These are phyloP conservation scores for Artibeus lituratus DNA, from an alignment of 2,797 vertebrate species.

Conservation along the genomic window DNA sequence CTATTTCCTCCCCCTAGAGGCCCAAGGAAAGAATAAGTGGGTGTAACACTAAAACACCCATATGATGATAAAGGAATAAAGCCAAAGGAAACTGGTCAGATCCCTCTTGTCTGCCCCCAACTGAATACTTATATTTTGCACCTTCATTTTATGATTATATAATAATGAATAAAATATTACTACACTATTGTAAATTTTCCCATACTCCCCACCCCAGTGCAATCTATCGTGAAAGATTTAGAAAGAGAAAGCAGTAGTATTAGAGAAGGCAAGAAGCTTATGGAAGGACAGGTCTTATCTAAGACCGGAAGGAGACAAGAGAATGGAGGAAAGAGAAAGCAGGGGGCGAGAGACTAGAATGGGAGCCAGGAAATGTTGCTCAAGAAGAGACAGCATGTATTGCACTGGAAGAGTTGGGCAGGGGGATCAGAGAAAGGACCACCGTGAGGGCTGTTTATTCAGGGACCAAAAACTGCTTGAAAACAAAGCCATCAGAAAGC, in stretches of 20 bases:
- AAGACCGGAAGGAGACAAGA: neutral
- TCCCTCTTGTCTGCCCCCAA: neutral
- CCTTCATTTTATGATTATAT: neutral
- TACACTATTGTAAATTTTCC: neutral
- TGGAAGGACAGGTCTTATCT: neutral
- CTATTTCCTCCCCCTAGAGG: neutral
- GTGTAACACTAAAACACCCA: neutral
- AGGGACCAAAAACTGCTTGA: neutral
- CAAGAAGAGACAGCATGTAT: neutral
- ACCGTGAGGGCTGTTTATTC: neutral
- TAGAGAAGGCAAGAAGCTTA: neutral
- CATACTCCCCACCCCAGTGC: neutral
- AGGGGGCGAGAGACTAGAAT: neutral
- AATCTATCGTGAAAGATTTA: neutral
- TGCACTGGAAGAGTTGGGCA: neutral
- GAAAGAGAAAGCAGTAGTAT: neutral
- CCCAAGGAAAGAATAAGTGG: neutral
- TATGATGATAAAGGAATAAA: neutral
- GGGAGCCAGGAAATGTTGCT: neutral
- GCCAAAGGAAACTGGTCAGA: neutral
- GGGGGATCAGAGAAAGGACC: neutral
- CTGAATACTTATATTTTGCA: neutral
- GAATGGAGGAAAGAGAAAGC: neutral
- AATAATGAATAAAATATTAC: neutral
- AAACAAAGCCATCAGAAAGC: neutral